Base-by-base conservation (phyloP, 2,797 vertebrate species). In the Amblyopsis hoosieri region DNA sequence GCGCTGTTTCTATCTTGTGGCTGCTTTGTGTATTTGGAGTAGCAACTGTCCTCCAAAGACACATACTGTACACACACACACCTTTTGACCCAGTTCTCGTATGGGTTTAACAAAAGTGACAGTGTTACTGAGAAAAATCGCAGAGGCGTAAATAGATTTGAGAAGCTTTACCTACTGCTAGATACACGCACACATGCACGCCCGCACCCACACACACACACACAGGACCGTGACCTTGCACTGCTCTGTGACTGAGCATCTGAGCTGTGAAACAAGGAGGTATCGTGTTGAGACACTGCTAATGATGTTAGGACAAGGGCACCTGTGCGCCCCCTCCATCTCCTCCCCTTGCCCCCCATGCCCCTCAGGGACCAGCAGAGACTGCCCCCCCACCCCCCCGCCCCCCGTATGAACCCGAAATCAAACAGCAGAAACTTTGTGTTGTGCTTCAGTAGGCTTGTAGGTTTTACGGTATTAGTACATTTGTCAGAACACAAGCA, bases 271-370 rank as follows among this genome's bases (percentile, higher is more conserved):
- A 57, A 66, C 62, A 54, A 69, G 29, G 53, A 79, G 54, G 51
- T 19, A 31, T 67, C 60, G 0, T 66, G 69, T 14, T 63, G 57
- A 72, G 60, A 61, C 51, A 74, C 54, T 33, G 45, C 56, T 80
- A 78, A 81, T 78, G 60, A 61, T 8, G 7, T 74, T 52, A 67
- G 60, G 42, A 55, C 58, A 45, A 42, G 71, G 57, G 14, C 79
- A 69, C 71, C 75, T 72, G 76, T 55, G 60, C 45, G 60, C 12
- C 63, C 2, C 0, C 19, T 50, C 9, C 4, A 13, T 12, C 19
- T 14, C 49, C 23, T 19, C 3, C 3, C 23, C 23, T 23, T 3
- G 23, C 12, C 47, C 5, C 4, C 33, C 33, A 6, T 1, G 0
- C 33, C 1, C 33, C 5, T 37, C 33, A 46, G 64, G 64, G 37